phyloP scores from a whole-genome alignment of 2,888 invertebrate genomes.

The Lasioglossum marginatum region DNA sequence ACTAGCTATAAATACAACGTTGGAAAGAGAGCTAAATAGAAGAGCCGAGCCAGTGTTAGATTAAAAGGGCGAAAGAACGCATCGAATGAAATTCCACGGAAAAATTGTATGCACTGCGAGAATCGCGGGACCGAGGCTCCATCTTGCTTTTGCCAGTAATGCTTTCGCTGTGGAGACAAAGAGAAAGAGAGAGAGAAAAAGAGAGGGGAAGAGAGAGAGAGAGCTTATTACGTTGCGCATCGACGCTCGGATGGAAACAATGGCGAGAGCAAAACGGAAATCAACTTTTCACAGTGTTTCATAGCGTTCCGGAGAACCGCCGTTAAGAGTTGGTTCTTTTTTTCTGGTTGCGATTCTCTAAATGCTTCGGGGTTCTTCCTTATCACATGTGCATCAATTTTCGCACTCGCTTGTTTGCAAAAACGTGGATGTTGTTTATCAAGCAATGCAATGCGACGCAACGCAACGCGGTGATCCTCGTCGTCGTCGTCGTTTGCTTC shows the following conservation, averaged over 20 bases:
- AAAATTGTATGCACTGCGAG: constrained; percentile 49
- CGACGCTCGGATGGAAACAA: constrained; percentile 50
- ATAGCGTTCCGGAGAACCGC: constrained; percentile 27
- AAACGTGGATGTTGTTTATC: constrained; percentile 14
- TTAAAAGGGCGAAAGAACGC: constrained; percentile 37
- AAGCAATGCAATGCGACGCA: constrained; percentile 13
- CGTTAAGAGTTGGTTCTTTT: constrained; percentile 15
- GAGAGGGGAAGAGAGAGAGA: constrained; percentile 41
- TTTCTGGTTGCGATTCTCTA: constrained; percentile 32
- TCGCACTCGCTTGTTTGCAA: constrained; percentile 39
- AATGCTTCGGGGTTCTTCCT: constrained; percentile 46
- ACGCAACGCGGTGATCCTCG: neutral
- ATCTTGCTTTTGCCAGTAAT: constrained; percentile 57
- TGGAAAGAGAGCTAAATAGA: constrained; percentile 63
- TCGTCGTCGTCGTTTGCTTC: neutral
- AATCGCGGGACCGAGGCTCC: constrained; percentile 68
- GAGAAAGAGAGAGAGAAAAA: neutral
- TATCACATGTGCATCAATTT: constrained; percentile 59
- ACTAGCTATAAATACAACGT: constrained; percentile 69
- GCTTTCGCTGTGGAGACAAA: constrained; percentile 29
- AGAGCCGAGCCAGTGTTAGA: constrained; percentile 57
- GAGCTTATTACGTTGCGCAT: constrained; percentile 71
- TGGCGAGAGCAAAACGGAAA: constrained; percentile 52
- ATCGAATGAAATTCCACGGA: constrained; percentile 33
- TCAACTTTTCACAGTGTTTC: constrained; percentile 15